A percentile compares a stretch with the other conserved stretches of the same genome.
Conservation (phyloP, 2,888 invertebrate species). For the Acanthosoma haemorrhoidale region DNA sequence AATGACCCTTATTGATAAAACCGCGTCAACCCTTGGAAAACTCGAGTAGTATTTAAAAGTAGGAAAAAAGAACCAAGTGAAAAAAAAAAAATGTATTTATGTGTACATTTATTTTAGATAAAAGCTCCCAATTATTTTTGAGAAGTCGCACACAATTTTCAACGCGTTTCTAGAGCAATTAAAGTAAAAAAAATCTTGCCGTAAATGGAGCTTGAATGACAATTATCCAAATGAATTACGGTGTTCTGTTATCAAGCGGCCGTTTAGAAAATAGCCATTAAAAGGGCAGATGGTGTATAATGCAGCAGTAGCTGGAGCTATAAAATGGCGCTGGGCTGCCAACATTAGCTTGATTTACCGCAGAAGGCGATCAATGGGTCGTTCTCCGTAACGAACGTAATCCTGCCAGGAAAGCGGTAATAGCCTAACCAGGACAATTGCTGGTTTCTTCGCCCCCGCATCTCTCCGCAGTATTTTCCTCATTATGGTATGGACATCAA, state of each 20-base stretch:
- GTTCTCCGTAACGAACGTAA: constrained; percentile 6
- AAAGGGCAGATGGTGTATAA: not conserved
- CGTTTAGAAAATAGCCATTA: not conserved
- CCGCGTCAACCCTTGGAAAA: too few species aligned
- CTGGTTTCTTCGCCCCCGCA: constrained; percentile 2
- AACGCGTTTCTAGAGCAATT: too few species aligned
- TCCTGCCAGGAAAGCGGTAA: not conserved
- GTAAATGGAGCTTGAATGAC: not conserved
- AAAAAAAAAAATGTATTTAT: too few species aligned
- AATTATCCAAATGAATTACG: not conserved
- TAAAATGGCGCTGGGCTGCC: not conserved
- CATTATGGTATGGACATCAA: too few species aligned
- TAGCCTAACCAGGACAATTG: not conserved
- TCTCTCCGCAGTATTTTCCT: not conserved
- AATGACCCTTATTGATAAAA: too few species aligned
- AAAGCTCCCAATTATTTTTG: too few species aligned
- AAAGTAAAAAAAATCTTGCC: not conserved
- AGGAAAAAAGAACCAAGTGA: too few species aligned
- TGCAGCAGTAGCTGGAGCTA: not conserved
- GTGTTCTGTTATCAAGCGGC: not conserved
- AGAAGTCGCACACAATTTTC: too few species aligned
- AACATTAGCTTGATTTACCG: not conserved
- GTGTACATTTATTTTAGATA: too few species aligned
- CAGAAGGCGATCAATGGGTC: not conserved
- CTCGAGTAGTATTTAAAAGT: too few species aligned